phyloP scores from a whole-genome alignment of 2,113 vertebrate genomes.

The Planiliza haematocheilus region DNA sequence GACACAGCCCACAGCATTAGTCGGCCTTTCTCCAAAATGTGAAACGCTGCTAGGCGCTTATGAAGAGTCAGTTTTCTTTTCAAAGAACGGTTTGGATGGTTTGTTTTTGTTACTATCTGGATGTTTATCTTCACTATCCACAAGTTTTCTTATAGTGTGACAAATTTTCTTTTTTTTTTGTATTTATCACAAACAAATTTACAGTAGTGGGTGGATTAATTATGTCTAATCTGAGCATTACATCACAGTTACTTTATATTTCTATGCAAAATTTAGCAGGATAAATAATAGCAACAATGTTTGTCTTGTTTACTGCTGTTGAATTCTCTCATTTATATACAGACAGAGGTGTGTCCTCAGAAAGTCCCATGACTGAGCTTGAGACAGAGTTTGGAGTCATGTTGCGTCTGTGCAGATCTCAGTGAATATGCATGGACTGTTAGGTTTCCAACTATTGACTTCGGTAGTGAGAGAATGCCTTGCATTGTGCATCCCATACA shows the following conservation, averaged over 20 bases:
- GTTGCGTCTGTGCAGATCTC: conserved; percentile 5
- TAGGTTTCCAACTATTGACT: conserved; percentile 51
- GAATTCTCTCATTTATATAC: neutral
- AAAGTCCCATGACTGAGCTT: conserved; percentile 30
- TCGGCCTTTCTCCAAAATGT: conserved; percentile 46
- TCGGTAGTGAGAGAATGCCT: conserved; percentile 21
- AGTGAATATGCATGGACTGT: conserved; percentile 48
- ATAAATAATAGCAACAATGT: neutral
- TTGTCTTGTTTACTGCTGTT: neutral
- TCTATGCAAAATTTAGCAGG: neutral
- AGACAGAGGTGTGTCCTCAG: neutral
- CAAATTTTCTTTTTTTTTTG: too few species aligned
- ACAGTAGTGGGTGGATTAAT: too few species aligned
- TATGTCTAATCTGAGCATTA: neutral
- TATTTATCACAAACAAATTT: too few species aligned
- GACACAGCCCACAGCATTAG: conserved; percentile 46
- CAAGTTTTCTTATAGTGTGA: neutral
- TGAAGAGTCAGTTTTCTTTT: conserved; percentile 25
- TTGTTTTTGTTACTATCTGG: neutral
- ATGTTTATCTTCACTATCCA: neutral
- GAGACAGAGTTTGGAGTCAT: conserved; percentile 17
- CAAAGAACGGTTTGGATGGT: neutral
- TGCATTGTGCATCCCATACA: conserved; percentile 13
- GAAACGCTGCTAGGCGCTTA: too few species aligned
- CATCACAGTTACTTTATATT: neutral